Evolutionary conservation across 2,888 invertebrate species (phyloP), one percentile per base, ranked within the genome.

Genomic region (Drosophila koepferae): DNA sequence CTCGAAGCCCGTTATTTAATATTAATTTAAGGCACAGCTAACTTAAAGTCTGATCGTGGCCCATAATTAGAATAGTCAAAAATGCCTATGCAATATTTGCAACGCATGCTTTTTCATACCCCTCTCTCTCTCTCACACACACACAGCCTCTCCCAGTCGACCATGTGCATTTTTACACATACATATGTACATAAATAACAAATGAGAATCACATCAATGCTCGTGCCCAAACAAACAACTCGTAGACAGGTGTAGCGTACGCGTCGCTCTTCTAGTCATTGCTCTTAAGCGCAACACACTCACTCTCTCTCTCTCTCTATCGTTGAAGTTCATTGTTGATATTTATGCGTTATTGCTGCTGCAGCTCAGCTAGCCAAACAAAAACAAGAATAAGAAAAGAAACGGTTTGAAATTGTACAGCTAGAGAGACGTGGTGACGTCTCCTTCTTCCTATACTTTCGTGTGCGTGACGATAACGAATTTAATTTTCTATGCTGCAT

Each of bases 261-360:
- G 20, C 40, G 31, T 61, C 48, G 67, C 66, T 86, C 77, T 77
- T 66, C 64, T 61, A 69, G 60, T 66, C 18, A 48, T 23, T 61
- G 41, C 73, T 80, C 78, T 78, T 78, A 70, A 73, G 16, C 36
- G 41, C 58, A 78, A 76, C 76, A 28, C 28, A 28, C 28, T 1
- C 28, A 28, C 28, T 6, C 28, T 6, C 28, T 6, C 67, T 74
- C 74, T 70, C 23, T 67, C 60, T 46, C 36, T 72, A 66, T 65
- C 70, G 69, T 74, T 68, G 72, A 67, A 66, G 34, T 58, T 68
- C 41, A 41, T 28, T 81, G 72, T 72, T 71, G 55, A 55, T 62
- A 60, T n/a, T n/a, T 44, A 49, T 18, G 44, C 55, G 16, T 80
- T 68, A 40, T 66, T 53, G 58, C 44, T 36, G 31, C 34, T 68